Base-by-base conservation (phyloP, 2,888 invertebrate species). In the Archips crataeganus region DNA sequence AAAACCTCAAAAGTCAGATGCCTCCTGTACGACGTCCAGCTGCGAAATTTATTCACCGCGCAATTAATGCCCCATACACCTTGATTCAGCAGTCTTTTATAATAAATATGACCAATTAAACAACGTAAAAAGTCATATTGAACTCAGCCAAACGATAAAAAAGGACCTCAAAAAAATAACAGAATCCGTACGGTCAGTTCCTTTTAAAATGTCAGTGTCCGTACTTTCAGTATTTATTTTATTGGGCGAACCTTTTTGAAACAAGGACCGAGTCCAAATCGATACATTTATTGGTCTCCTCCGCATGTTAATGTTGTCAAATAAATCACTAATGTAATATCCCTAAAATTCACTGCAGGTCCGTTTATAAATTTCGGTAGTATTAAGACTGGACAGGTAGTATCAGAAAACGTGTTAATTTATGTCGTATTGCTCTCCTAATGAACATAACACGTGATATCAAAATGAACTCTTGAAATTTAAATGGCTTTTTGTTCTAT, bases 311-410 rank as follows among this genome's bases (percentile, higher is more conserved):
- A 79, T 79, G 82, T 84, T 87, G 90, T 90, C 89, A 86, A 83
- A 93, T 93, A 94, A 94, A 94, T 93, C 92, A 92, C 86, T 82
- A 81, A 81, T 82, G 85, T 89, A 87, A 90, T 90, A 92, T 91
- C 89, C 88, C 87, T 85, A 90, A 88, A 64, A 87, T 87, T 86
- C 85, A 86, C 81, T 85, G 84, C 85, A 86, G 85, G 84, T 86
- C 85, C 84, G 84, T 84, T 85, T 86, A 87, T 88, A 88, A 87
- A 91, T 89, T 89, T 84, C 81, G 83, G 86, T 88, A 89, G 86
- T 87, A 90, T 91, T 87, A 89, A 88, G 83, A 85, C 82, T 78
- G 77, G 82, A 86, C 81, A 78, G 76, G 79, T 79, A 77, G 76
- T 71, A 79, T 78, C 76, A 63, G 62, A 62, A 11, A 63, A 75